Evolutionary conservation across 2,113 vertebrate species (phyloP).

Genomic region (Peucedramus taeniatus): DNA sequence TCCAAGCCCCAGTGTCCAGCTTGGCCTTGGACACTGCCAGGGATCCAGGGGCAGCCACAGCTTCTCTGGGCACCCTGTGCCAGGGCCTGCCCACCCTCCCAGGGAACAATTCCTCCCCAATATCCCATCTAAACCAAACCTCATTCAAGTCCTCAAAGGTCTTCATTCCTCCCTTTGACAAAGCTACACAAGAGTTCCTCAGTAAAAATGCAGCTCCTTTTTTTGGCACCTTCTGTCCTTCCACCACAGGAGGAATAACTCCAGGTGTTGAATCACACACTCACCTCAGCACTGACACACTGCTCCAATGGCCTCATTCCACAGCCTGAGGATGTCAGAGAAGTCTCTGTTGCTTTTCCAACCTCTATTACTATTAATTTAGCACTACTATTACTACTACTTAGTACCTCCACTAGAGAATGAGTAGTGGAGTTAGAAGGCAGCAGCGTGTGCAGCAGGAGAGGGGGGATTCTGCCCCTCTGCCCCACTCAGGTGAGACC

Average conservation of each 20-base stretch:
- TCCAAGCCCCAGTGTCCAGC: rapidly evolving
- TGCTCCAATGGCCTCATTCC: not conserved
- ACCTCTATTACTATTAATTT: not conserved
- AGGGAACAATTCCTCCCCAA: not conserved
- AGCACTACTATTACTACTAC: not conserved
- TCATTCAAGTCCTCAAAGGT: not conserved
- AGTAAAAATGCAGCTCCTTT: not conserved
- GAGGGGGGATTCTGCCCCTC: not conserved
- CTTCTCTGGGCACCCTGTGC: not conserved
- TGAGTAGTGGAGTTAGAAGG: not conserved
- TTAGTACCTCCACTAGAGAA: not conserved
- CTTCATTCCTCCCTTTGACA: not conserved
- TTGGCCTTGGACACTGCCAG: not conserved
- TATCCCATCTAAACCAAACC: not conserved
- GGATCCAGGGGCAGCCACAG: not conserved
- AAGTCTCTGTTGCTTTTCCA: not conserved
- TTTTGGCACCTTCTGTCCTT: not conserved
- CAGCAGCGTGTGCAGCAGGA: not conserved
- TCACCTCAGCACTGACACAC: not conserved
- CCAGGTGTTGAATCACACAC: not conserved
- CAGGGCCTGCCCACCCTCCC: not conserved
- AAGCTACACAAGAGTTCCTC: not conserved
- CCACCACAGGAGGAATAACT: not conserved
- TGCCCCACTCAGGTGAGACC: not conserved
- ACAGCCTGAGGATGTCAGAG: not conserved